phyloP scores from a whole-genome alignment of 2,888 invertebrate species.

The Criorhina ranunculi region DNA sequence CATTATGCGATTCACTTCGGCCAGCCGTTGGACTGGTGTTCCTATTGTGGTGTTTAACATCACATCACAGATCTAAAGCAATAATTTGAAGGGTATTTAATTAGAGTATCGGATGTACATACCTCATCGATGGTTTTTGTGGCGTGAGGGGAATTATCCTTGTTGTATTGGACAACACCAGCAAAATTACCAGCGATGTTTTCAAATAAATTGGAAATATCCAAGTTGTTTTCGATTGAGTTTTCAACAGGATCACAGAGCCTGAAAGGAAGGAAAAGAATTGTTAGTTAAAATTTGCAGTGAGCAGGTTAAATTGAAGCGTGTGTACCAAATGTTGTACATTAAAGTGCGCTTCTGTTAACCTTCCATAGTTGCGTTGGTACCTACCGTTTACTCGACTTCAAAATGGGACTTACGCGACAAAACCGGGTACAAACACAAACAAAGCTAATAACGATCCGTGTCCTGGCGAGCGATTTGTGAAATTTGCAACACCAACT shows the following conservation, averaged over 20 bases:
- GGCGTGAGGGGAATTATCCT: slow-evolving; percentile 92
- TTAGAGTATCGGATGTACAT: slow-evolving; percentile 54
- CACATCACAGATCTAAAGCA: slow-evolving; percentile 88
- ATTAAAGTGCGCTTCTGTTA: too few species aligned
- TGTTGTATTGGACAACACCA: slow-evolving; percentile 96
- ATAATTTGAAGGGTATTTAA: not conserved
- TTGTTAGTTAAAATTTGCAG: not conserved
- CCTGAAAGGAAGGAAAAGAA: slow-evolving; percentile 83
- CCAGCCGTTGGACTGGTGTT: slow-evolving; percentile 89
- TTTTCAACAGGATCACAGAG: slow-evolving; percentile 90
- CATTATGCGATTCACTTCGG: slow-evolving; percentile 89
- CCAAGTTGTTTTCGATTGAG: slow-evolving; percentile 86
- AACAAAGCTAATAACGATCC: too few species aligned
- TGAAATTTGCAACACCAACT: too few species aligned
- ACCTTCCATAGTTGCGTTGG: too few species aligned
- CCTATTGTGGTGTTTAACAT: slow-evolving; percentile 88
- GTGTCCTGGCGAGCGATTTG: too few species aligned
- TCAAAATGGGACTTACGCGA: too few species aligned
- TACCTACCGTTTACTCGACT: too few species aligned
- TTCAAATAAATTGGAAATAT: slow-evolving; percentile 92
- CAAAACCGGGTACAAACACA: too few species aligned
- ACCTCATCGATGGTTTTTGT: slow-evolving; percentile 92
- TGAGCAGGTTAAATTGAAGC: too few species aligned
- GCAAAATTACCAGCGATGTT: slow-evolving; percentile 94
- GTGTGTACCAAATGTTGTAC: too few species aligned